Conservation (phyloP, 2,797 vertebrate species). For the Siniperca obscura region DNA sequence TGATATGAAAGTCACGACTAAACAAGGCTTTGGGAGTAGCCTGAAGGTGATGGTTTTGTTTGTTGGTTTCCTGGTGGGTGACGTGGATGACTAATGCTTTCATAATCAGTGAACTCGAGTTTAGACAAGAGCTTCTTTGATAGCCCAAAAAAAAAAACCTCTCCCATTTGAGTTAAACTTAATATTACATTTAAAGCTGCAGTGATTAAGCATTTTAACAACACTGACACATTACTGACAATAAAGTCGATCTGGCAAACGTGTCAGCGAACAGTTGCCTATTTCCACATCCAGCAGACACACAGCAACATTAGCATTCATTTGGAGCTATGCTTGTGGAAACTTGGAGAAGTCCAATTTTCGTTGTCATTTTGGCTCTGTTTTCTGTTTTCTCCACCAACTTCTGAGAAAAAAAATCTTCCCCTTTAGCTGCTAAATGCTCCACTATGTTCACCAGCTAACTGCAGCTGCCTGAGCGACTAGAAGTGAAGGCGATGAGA, state of each 20-base stretch:
- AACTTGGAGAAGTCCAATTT: background rate
- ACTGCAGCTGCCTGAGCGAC: no score
- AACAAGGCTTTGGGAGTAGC: slow-evolving; percentile 3
- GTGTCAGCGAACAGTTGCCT: background rate
- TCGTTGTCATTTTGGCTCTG: background rate
- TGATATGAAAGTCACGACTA: slow-evolving; percentile 3
- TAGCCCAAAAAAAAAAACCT: background rate
- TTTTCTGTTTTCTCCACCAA: background rate
- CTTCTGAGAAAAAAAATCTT: background rate
- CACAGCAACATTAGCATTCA: background rate
- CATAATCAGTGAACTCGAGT: slow-evolving; percentile 13
- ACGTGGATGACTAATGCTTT: slow-evolving; percentile 21
- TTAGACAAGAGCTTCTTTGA: background rate
- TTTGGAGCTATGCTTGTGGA: background rate
- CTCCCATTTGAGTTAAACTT: background rate
- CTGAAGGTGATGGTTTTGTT: slow-evolving; percentile 6
- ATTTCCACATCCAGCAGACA: no score
- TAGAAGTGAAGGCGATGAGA: no score
- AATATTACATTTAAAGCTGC: background rate
- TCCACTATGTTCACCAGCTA: no score
- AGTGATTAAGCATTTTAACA: background rate
- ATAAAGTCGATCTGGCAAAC: background rate
- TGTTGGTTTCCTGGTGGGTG: slow-evolving; percentile 20
- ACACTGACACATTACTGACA: background rate
- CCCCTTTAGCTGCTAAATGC: background rate